Evolutionary conservation across 2,888 invertebrate species (phyloP).

Genomic region (Hermaeophaga mercurialis): DNA sequence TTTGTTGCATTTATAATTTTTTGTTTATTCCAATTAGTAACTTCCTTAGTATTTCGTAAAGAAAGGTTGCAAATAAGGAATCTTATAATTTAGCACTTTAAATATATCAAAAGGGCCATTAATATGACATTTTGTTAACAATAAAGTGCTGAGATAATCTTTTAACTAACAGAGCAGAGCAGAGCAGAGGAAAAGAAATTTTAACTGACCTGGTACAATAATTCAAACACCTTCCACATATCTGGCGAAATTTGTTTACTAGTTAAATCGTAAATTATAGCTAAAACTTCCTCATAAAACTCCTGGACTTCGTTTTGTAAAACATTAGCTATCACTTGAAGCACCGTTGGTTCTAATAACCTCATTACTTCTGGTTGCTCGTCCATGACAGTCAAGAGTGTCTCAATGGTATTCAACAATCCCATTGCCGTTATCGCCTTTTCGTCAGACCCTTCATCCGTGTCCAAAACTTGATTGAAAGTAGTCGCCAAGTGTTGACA

Average conservation of each 20-base stretch:
- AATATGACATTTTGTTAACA: not conserved
- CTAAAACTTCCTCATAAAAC: conserved; percentile 96
- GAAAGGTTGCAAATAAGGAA: conserved; percentile 41
- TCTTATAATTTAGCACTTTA: conserved; percentile 34
- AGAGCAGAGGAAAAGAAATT: too few relatives aligned
- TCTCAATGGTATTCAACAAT: conserved; percentile 93
- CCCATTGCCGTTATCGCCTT: conserved; percentile 98
- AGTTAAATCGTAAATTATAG: conserved; percentile 90
- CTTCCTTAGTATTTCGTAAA: conserved; percentile 42
- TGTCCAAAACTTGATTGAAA: conserved; percentile 75
- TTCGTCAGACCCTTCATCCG: conserved; percentile 89
- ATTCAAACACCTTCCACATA: conserved; percentile 95
- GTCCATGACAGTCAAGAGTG: conserved; percentile 92
- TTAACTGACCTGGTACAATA: conserved; percentile 82
- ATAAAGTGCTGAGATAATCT: not conserved
- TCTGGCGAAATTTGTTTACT: conserved; percentile 85
- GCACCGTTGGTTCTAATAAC: conserved; percentile 88
- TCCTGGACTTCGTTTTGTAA: conserved; percentile 78
- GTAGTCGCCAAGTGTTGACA: conserved; percentile 89
- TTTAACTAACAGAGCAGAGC: too few relatives aligned
- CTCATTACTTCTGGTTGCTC: conserved; percentile 81
- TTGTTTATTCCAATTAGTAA: conserved; percentile 34
- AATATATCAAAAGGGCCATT: not conserved
- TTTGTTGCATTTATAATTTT: too few relatives aligned
- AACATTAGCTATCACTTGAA: conserved; percentile 87